phyloP scores from a whole-genome alignment of 1,140 invertebrate species.

The Drosophila gunungcola region DNA sequence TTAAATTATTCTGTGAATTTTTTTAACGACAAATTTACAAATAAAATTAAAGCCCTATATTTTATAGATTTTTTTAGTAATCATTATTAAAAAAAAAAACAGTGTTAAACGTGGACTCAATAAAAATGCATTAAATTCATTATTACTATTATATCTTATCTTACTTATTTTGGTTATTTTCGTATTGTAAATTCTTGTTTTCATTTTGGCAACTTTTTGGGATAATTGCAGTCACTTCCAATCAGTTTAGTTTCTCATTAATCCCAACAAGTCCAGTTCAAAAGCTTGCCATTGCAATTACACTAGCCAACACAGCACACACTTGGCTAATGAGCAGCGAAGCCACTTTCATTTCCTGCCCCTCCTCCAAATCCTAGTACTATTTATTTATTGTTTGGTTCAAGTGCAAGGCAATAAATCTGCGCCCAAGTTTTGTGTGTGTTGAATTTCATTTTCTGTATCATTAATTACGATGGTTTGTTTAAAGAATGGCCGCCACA shows the following conservation, averaged over 20 bases:
- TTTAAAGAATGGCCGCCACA: slow-evolving; percentile 35
- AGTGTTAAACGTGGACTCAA: too few species aligned
- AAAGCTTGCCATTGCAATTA: slow-evolving; percentile 19
- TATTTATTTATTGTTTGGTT: slow-evolving; percentile 51
- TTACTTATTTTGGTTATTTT: too few species aligned
- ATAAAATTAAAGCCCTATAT: too few species aligned
- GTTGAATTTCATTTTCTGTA: slow-evolving; percentile 55
- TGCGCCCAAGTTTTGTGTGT: slow-evolving; percentile 47
- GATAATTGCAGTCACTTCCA: not conserved
- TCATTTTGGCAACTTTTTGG: not conserved
- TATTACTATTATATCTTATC: too few species aligned
- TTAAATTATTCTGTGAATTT: too few species aligned
- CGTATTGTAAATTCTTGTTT: too few species aligned
- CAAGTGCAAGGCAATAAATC: slow-evolving; percentile 56
- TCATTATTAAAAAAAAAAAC: too few species aligned
- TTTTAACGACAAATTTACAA: too few species aligned
- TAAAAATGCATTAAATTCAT: too few species aligned
- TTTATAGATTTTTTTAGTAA: too few species aligned
- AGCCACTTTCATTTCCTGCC: slow-evolving; percentile 10
- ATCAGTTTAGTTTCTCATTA: slow-evolving; percentile 15
- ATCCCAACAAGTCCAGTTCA: slow-evolving; percentile 3
- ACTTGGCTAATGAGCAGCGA: slow-evolving; percentile 33
- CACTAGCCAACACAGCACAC: slow-evolving; percentile 23
- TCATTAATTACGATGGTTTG: slow-evolving; percentile 52
- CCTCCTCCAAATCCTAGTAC: slow-evolving; percentile 2